phyloP scores from a whole-genome alignment of 2,888 invertebrate genomes.

The Brachypalpus laphriformis region DNA sequence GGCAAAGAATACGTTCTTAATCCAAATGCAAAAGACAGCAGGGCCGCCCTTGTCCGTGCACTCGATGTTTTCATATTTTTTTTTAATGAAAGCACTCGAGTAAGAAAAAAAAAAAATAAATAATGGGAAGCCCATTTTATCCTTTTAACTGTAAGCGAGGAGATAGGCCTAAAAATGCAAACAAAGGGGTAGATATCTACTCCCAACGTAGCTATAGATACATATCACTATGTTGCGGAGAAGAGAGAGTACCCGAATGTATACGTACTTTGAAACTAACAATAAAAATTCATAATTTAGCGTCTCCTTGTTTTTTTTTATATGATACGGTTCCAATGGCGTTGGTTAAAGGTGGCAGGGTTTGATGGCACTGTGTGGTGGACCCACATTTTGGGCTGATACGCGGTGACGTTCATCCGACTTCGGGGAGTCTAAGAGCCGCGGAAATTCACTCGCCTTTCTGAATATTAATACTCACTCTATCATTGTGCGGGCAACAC shows the following conservation, averaged over 20 bases:
- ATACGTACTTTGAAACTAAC: slow-evolving; percentile 59
- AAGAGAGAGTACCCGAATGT: slow-evolving; percentile 13
- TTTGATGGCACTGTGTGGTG: slow-evolving; percentile 12
- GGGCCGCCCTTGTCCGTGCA: slow-evolving; percentile 68
- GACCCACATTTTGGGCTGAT: slow-evolving; percentile 45
- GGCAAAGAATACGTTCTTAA: slow-evolving; percentile 48
- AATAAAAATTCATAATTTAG: slow-evolving; percentile 73
- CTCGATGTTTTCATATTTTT: slow-evolving; percentile 54
- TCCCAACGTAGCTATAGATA: slow-evolving; percentile 36
- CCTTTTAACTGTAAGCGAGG: slow-evolving; percentile 63
- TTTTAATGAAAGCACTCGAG: slow-evolving; percentile 16
- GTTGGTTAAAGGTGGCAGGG: slow-evolving; percentile 60
- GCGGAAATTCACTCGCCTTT: slow-evolving; percentile 57
- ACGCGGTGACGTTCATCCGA: slow-evolving; percentile 48
- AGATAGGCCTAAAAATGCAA: slow-evolving; percentile 47
- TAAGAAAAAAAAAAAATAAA: slow-evolving; percentile 36
- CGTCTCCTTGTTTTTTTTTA: slow-evolving; percentile 12
- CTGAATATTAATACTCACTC: slow-evolving; percentile 62
- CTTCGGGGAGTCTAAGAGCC: slow-evolving; percentile 50
- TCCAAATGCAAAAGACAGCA: slow-evolving; percentile 61
- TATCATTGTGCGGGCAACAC: slow-evolving; percentile 10
- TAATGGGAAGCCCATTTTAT: slow-evolving; percentile 72
- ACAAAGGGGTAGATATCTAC: slow-evolving; percentile 59
- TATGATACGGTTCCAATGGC: slow-evolving; percentile 24
- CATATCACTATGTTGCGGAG: slow-evolving; percentile 2